Evolutionary conservation across 2,113 vertebrate species (phyloP).

Genomic region (Colius striatus): DNA sequence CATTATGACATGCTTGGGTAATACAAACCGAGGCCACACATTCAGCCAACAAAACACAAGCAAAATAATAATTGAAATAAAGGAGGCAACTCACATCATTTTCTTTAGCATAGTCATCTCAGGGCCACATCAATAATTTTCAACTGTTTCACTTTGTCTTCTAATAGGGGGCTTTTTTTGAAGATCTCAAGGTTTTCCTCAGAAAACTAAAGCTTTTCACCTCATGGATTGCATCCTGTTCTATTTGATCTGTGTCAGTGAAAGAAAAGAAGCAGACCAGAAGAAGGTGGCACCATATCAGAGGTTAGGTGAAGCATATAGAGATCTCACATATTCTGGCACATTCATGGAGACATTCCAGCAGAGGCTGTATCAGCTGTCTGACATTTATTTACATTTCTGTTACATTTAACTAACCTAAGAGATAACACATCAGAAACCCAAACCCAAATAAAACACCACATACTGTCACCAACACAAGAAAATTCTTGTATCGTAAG

Average conservation of each 20-base stretch:
- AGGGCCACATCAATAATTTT: neutral
- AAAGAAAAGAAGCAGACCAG: neutral
- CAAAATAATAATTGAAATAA: neutral
- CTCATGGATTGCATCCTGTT: neutral
- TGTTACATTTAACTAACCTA: neutral
- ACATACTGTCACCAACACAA: neutral
- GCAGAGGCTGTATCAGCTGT: neutral
- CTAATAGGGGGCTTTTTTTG: neutral
- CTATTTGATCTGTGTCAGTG: neutral
- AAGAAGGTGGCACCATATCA: neutral
- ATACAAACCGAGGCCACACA: neutral
- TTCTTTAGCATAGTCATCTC: neutral
- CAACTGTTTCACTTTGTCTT: neutral
- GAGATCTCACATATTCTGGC: neutral
- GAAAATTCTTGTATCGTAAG: neutral
- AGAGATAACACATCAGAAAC: neutral
- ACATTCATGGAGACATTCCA: neutral
- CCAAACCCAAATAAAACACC: neutral
- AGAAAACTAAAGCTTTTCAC: neutral
- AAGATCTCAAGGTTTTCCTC: neutral
- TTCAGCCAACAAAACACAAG: neutral
- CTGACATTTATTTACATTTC: neutral
- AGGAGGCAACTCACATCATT: neutral
- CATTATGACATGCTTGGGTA: neutral
- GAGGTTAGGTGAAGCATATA: neutral